phyloP scores from a whole-genome alignment of 2,888 invertebrate genomes.

The Andrena flavipes region DNA sequence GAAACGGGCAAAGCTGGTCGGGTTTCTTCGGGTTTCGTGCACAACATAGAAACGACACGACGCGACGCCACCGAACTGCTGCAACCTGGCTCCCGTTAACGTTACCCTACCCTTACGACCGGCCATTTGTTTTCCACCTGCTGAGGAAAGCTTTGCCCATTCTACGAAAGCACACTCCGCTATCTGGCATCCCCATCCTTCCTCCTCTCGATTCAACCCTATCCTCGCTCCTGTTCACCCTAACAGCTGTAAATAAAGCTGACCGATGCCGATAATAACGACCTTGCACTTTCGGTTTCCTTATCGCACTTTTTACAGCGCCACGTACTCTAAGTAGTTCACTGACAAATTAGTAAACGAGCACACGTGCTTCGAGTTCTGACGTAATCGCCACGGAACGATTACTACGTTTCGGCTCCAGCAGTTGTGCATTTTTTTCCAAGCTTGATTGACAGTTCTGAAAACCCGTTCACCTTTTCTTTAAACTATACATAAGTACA shows the following conservation, averaged over 20 bases:
- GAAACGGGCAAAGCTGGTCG: constrained; percentile 12
- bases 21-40: constrained; percentile 20
- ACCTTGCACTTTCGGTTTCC: neutral
- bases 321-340: neutral
- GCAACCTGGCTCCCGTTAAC: constrained; percentile 23
- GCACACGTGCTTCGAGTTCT: neutral
- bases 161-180: neutral
- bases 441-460: too few species aligned
- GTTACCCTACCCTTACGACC: constrained; percentile 3
- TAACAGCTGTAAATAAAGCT: constrained; percentile 6
- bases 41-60: constrained; percentile 27
- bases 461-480: too few species aligned
- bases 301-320: constrained; percentile 8
- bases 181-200: neutral
- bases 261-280: constrained; percentile 14
- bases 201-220: neutral
- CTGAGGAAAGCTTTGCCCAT: constrained; percentile 10
- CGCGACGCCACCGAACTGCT: constrained; percentile 12
- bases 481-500: too few species aligned
- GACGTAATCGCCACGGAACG: neutral
- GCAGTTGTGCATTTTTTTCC: too few species aligned
- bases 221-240: neutral
- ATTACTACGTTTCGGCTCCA: neutral
- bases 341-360: neutral
- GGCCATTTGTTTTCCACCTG: constrained; percentile 26